Percentiles rank a stretch among this genome's conserved stretches.
phyloP scores from a whole-genome alignment of 2,113 vertebrate species.

The Monopterus albus region DNA sequence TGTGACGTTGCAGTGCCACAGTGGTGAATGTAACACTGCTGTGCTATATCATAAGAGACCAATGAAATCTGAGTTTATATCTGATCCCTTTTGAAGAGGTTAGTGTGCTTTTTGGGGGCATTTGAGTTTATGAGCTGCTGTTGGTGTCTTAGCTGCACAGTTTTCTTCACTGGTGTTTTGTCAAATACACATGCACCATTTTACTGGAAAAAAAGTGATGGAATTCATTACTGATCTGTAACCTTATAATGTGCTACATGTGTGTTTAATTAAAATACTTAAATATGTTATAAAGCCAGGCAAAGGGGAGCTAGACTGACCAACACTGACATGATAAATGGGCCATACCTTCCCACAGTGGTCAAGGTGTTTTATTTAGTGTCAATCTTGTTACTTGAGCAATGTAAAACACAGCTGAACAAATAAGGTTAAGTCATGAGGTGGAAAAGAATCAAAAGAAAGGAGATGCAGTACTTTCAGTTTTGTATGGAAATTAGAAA shows the following conservation, averaged over 20 bases:
- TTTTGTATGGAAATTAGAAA: neutral
- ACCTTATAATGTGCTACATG: neutral
- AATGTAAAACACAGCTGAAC: neutral
- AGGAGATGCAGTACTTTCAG: neutral
- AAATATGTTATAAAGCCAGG: constrained; percentile 5
- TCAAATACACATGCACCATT: neutral
- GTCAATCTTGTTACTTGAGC: constrained; percentile 2
- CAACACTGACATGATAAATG: neutral
- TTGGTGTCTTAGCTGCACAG: neutral
- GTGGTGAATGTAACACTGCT: constrained; percentile 63
- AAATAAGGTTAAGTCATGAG: neutral
- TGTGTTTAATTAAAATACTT: neutral
- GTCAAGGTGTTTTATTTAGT: constrained; percentile 4
- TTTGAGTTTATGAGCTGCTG: neutral
- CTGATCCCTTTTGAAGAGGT: neutral
- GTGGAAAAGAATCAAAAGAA: neutral
- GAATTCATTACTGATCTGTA: neutral
- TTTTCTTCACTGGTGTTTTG: neutral
- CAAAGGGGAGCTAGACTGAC: neutral
- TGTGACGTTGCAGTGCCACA: constrained; percentile 38
- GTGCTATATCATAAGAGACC: constrained; percentile 37
- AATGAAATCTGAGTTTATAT: constrained; percentile 4
- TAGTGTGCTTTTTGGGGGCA: neutral
- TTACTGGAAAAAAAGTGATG: neutral
- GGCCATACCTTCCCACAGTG: neutral